A percentile compares a stretch with the other conserved stretches of the same genome.
Evolutionary conservation across 1,140 invertebrate species (phyloP).

Genomic region (Aphelinus certus): DNA sequence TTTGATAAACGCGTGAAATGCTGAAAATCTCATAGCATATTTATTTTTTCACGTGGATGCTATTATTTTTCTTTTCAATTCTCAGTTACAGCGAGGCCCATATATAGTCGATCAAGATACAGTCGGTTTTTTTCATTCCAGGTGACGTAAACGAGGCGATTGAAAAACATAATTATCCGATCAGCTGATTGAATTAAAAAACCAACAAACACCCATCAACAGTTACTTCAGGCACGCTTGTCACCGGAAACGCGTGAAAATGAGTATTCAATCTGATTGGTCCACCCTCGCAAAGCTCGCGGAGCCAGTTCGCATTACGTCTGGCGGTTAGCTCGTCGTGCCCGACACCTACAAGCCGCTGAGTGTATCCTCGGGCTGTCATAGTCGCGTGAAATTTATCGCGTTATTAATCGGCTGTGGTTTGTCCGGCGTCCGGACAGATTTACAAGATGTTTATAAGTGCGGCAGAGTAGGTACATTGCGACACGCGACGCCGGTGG

Average conservation of each 20-base stretch:
- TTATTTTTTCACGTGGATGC: too few species aligned
- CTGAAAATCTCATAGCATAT: too few species aligned
- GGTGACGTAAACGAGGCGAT: too few species aligned
- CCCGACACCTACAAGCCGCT: constrained; percentile 17
- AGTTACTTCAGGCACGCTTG: too few species aligned
- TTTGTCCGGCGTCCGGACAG: constrained; percentile 15
- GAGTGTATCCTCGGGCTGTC: constrained; percentile 35
- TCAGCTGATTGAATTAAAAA: not conserved
- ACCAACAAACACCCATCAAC: not conserved
- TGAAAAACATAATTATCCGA: not conserved
- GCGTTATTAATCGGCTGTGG: constrained; percentile 51
- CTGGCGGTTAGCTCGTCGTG: too few species aligned
- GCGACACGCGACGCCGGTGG: constrained; percentile 13
- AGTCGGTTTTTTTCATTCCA: too few species aligned
- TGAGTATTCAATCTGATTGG: not conserved
- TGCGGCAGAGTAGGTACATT: not conserved
- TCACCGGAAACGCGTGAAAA: constrained; percentile 4
- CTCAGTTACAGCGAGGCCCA: too few species aligned
- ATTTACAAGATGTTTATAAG: constrained; percentile 35
- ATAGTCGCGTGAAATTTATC: constrained; percentile 52
- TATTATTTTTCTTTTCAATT: too few species aligned
- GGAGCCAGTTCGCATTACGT: not conserved
- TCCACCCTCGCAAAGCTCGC: not conserved
- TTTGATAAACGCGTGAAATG: too few species aligned
- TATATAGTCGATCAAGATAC: too few species aligned